Evolutionary conservation across 2,113 vertebrate species (phyloP).

Genomic region (Platycercus adscitus): DNA sequence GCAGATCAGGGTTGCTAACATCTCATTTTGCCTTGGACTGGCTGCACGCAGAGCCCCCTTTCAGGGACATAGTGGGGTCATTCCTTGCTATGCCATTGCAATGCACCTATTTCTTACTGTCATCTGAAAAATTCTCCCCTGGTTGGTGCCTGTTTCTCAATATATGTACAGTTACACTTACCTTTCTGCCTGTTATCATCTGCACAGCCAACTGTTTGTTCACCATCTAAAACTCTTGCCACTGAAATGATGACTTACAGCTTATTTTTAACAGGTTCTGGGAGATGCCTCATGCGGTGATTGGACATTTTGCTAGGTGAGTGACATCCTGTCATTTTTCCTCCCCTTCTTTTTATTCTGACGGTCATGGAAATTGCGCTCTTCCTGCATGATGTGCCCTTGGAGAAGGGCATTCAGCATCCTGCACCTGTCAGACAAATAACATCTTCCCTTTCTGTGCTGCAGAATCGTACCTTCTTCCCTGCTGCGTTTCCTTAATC

Average conservation of each 20-base stretch:
- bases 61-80: not conserved
- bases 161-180: not conserved
- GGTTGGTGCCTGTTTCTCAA: not conserved
- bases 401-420: constrained; percentile 55
- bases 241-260: constrained; percentile 17
- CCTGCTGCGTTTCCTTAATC: not conserved
- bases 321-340: constrained; percentile 42
- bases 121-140: not conserved
- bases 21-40: not conserved
- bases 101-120: not conserved
- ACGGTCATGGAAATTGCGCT: constrained; percentile 28
- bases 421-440: constrained; percentile 47
- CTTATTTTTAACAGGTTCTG: constrained; percentile 59
- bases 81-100: not conserved
- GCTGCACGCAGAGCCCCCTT: not conserved
- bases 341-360: constrained; percentile 17
- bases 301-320: constrained; percentile 41
- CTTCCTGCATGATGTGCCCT: constrained; percentile 5
- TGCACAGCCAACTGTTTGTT: not conserved
- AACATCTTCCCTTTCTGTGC: not conserved
- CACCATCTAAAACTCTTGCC: constrained; percentile 15
- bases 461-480: constrained; percentile 1
- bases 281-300: not conserved
- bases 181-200: not conserved
- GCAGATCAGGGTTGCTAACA: not conserved